phyloP scores from a whole-genome alignment of 2,888 invertebrate species.

The Villa cingulata region DNA sequence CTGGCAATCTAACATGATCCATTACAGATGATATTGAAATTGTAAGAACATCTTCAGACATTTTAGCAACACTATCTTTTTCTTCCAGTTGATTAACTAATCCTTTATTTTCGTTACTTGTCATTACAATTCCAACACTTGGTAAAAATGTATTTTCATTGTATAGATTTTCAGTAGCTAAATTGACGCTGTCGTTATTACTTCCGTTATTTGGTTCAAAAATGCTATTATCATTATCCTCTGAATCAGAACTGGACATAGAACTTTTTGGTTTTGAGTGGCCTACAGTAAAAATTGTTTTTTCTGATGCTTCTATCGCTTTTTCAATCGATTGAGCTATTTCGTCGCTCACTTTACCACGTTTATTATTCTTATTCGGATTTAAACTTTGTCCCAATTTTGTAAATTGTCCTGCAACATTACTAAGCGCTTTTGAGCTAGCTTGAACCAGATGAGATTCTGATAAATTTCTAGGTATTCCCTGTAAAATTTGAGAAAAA shows the following conservation, averaged over 20 bases:
- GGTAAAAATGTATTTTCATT: constrained; percentile 45
- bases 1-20: constrained; percentile 32
- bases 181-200: constrained; percentile 15
- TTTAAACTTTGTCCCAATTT: constrained; percentile 49
- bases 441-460: constrained; percentile 75
- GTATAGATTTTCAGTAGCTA: constrained; percentile 26
- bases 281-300: constrained; percentile 27
- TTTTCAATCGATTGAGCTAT: constrained; percentile 18
- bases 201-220: constrained; percentile 34
- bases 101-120: constrained; percentile 18
- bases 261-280: constrained; percentile 20
- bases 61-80: constrained; percentile 36
- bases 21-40: constrained; percentile 36
- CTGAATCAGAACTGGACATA: constrained; percentile 43
- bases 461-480: constrained; percentile 63
- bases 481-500: constrained; percentile 16
- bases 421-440: constrained; percentile 72
- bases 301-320: constrained; percentile 21
- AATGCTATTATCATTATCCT: constrained; percentile 52
- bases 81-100: constrained; percentile 29
- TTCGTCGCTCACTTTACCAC: constrained; percentile 31
- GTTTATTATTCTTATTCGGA: constrained; percentile 38
- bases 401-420: constrained; percentile 76
- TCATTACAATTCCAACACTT: constrained; percentile 51
- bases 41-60: constrained; percentile 30